These are phyloP conservation scores for Cryptocheilus praepositus DNA, from an alignment of 2,888 invertebrate species.

Conservation along the genomic window DNA sequence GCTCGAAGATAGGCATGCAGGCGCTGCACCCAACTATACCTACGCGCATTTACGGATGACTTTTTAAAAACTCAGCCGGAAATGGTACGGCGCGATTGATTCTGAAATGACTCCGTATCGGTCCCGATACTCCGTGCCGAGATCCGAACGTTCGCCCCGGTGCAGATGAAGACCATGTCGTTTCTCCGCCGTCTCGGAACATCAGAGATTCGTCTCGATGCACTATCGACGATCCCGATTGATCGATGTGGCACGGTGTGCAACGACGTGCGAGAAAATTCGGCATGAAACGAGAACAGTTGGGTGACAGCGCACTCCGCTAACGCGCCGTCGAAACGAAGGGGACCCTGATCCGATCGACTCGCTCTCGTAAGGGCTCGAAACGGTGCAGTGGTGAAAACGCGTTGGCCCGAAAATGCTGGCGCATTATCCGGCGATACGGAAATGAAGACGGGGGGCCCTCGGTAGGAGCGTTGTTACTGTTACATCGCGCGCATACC, in stretches of 20 bases:
- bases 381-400: too few species aligned
- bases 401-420: not conserved
- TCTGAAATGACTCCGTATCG: constrained; percentile 15
- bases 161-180: not conserved
- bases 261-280: constrained; percentile 23
- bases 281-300: constrained; percentile 28
- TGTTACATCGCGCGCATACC: not conserved
- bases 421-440: constrained; percentile 6
- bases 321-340: constrained; percentile 20
- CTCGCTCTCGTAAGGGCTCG: not conserved
- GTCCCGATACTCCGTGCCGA: not conserved
- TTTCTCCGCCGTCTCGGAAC: too few species aligned
- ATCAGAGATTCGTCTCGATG: constrained; percentile 22
- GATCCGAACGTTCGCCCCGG: not conserved
- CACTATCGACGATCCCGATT: constrained; percentile 47
- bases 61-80: constrained; percentile 31
- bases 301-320: constrained; percentile 39
- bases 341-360: too few species aligned
- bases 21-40: constrained; percentile 21
- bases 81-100: constrained; percentile 48
- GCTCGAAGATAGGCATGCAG: constrained; percentile 6
- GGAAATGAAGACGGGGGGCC: too few species aligned
- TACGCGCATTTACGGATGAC: constrained; percentile 18
- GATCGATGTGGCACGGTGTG: constrained; percentile 44
- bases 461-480: not conserved